Percentiles rank a stretch among this genome's conserved stretches.
Evolutionary conservation across 2,888 invertebrate species (phyloP).

Genomic region (Mellilla xanthometata): DNA sequence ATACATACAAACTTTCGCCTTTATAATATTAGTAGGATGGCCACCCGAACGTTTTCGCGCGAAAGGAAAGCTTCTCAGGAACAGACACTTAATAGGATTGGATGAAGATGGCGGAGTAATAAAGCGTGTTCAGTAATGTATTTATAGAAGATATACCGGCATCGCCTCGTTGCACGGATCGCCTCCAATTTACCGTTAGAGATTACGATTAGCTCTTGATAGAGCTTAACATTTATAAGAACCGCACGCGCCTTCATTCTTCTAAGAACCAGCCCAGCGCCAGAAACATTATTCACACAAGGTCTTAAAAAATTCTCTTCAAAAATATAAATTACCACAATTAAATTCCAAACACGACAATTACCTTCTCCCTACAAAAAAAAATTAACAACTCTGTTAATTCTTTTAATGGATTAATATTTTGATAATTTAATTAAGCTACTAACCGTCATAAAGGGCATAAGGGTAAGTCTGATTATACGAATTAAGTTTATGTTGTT

Average conservation of each 20-base stretch:
- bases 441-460: constrained; percentile 49
- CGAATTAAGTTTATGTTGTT: constrained; percentile 27
- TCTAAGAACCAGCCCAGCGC: too few relatives aligned
- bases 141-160: constrained; percentile 70
- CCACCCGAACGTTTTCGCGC: constrained; percentile 62
- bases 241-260: too few relatives aligned
- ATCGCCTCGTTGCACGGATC: constrained; percentile 57
- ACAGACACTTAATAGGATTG: constrained; percentile 78
- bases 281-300: too few relatives aligned
- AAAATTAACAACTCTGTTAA: constrained; percentile 49
- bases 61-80: constrained; percentile 61
- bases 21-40: too few relatives aligned
- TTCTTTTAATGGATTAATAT: constrained; percentile 60
- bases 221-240: constrained; percentile 43
- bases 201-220: constrained; percentile 62
- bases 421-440: constrained; percentile 57
- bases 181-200: constrained; percentile 63
- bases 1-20: too few relatives aligned
- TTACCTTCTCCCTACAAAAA: constrained; percentile 14
- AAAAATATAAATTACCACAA: too few relatives aligned
- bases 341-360: constrained; percentile 15
- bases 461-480: constrained; percentile 36
- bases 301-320: too few relatives aligned
- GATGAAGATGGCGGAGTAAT: constrained; percentile 78
- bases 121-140: constrained; percentile 79